Percentiles rank a stretch among this genome's conserved stretches.
phyloP scores from a whole-genome alignment of 2,888 invertebrate genomes.

The Acleris sparsana region DNA sequence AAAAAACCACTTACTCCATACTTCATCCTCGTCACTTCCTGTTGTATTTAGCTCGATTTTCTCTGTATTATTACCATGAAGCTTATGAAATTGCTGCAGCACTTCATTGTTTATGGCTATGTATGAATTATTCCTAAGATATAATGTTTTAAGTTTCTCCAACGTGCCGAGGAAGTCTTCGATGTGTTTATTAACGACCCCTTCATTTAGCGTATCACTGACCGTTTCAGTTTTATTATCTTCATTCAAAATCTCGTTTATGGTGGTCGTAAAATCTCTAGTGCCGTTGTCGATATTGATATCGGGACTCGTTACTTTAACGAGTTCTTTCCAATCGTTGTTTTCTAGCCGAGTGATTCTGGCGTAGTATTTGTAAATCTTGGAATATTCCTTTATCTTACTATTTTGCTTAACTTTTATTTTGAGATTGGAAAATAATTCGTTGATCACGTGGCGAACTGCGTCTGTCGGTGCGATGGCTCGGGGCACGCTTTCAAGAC shows the following conservation, averaged over 20 bases:
- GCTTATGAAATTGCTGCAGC: slow-evolving; percentile 40
- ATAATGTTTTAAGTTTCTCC: slow-evolving; percentile 2
- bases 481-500: not conserved
- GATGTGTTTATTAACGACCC: slow-evolving; percentile 19
- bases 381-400: slow-evolving; percentile 47
- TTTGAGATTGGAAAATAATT: slow-evolving; percentile 55
- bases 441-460: slow-evolving; percentile 44
- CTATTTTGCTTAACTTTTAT: slow-evolving; percentile 37
- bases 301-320: slow-evolving; percentile 49
- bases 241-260: slow-evolving; percentile 59
- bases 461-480: not conserved
- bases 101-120: slow-evolving; percentile 46
- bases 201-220: slow-evolving; percentile 20
- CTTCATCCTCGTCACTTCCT: slow-evolving; percentile 48
- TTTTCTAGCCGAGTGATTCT: slow-evolving; percentile 55
- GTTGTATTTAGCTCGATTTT: slow-evolving; percentile 31
- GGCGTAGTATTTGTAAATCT: slow-evolving; percentile 58
- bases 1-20: slow-evolving; percentile 61
- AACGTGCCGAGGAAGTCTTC: slow-evolving; percentile 12
- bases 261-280: slow-evolving; percentile 47
- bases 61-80: slow-evolving; percentile 29
- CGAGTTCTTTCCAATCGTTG: slow-evolving; percentile 52
- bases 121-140: slow-evolving; percentile 8
- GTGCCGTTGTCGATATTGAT: slow-evolving; percentile 48
- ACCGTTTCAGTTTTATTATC: slow-evolving; percentile 42